These are phyloP conservation scores for Antechinus flavipes DNA, from an alignment of 2,113 vertebrate genomes.

Conservation along the genomic window DNA sequence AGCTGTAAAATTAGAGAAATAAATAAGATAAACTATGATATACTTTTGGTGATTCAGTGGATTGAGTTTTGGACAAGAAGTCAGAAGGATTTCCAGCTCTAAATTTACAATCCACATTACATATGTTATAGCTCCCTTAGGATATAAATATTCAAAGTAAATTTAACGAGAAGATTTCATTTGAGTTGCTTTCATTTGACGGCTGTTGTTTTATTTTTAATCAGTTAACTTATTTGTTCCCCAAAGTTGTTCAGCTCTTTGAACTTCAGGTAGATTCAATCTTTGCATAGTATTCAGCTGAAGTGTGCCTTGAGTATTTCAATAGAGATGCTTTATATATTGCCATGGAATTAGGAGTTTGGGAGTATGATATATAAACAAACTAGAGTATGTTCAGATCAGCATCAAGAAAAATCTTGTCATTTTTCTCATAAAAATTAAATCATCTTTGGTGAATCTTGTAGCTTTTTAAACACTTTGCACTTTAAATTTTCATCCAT, in stretches of 20 bases:
- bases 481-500: slow-evolving; percentile 46
- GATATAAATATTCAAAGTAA: neutral
- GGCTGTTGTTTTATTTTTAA: neutral
- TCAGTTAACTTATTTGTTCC: neutral
- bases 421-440: slow-evolving; percentile 65
- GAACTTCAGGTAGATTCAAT: neutral
- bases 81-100: neutral
- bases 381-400: slow-evolving; percentile 35
- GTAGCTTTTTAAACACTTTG: slow-evolving; percentile 43
- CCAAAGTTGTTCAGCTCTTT: neutral
- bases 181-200: neutral
- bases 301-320: neutral
- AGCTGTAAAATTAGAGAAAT: neutral
- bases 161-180: neutral
- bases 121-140: neutral
- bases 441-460: slow-evolving; percentile 26
- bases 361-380: slow-evolving; percentile 48
- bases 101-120: neutral
- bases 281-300: neutral
- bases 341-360: slow-evolving; percentile 18
- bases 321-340: neutral
- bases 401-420: slow-evolving; percentile 51
- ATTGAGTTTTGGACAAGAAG: too few species aligned
- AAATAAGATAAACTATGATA: neutral
- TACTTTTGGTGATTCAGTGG: neutral